Evolutionary conservation across 2,888 invertebrate species (phyloP).

Genomic region (Megalurothrips usitatus): DNA sequence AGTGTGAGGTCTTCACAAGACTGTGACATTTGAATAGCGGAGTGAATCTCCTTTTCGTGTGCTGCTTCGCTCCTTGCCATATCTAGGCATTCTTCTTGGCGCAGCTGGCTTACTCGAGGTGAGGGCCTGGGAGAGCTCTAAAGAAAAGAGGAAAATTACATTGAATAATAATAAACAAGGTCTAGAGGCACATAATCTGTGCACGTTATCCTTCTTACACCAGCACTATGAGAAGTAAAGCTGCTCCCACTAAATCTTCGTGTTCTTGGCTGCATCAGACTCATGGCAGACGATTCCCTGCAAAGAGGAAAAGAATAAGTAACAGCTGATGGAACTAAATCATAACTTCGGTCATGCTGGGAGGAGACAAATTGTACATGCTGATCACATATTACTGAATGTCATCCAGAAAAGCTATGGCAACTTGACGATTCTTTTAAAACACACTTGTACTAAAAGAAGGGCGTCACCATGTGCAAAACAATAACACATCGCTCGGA

Average conservation of each 20-base stretch:
- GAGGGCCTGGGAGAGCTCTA: conserved; percentile 64
- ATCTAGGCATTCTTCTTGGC: conserved; percentile 86
- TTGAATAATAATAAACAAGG: conserved; percentile 32
- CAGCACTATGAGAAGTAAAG: conserved; percentile 29
- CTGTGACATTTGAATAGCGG: conserved; percentile 89
- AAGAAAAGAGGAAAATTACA: conserved; percentile 39
- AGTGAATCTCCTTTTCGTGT: conserved; percentile 86
- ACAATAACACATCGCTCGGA: no score
- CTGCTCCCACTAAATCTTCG: conserved; percentile 81
- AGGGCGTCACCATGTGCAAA: no score
- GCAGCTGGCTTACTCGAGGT: conserved; percentile 80
- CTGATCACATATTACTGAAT: no score
- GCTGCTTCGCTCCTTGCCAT: conserved; percentile 78
- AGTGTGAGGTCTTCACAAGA: conserved; percentile 88
- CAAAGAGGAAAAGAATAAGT: not conserved
- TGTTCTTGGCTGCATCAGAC: conserved; percentile 56
- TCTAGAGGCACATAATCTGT: not conserved
- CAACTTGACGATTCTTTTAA: no score
- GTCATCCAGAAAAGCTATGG: no score
- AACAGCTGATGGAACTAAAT: conserved; percentile 7
- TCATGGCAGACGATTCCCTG: not conserved
- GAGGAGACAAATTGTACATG: no score
- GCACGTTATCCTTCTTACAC: conserved; percentile 38
- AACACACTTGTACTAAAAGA: no score
- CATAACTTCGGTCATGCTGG: no score